phyloP scores from a whole-genome alignment of 2,888 invertebrate genomes.

The Oxytorus armatus region DNA sequence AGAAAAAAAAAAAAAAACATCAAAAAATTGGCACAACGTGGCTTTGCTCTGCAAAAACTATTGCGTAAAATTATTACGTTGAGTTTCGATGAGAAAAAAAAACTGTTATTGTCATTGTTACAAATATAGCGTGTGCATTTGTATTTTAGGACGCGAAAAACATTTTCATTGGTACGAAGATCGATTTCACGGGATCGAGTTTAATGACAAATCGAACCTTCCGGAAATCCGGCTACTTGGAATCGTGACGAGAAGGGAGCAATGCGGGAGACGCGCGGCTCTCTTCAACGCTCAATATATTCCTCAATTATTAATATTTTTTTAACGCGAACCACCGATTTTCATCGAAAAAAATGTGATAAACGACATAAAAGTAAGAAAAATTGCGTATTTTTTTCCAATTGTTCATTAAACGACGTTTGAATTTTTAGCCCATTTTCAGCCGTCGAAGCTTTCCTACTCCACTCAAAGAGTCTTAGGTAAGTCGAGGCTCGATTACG shows the following conservation, averaged over 20 bases:
- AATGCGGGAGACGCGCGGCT: not conserved
- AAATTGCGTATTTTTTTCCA: no score
- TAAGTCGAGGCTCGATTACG: no score
- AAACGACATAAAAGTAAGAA: no score
- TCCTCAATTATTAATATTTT: no score
- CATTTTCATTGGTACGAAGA: not conserved
- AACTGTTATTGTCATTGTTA: constrained; percentile 69
- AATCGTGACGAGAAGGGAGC: not conserved
- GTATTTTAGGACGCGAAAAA: not conserved
- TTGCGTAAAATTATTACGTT: constrained; percentile 5
- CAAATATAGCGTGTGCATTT: constrained; percentile 32
- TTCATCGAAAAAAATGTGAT: no score
- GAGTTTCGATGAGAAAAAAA: constrained; percentile 35
- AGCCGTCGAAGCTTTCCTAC: no score
- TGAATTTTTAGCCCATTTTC: no score
- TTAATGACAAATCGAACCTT: not conserved
- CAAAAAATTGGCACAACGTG: not conserved
- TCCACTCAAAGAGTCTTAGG: no score
- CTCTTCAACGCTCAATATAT: no score
- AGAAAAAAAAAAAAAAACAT: constrained; percentile 26
- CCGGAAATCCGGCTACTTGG: no score
- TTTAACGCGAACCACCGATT: no score
- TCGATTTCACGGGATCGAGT: not conserved
- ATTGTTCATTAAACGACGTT: no score
- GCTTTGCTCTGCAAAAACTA: not conserved